Conservation (phyloP, 2,888 invertebrate species). For the Melitaea athalia region DNA sequence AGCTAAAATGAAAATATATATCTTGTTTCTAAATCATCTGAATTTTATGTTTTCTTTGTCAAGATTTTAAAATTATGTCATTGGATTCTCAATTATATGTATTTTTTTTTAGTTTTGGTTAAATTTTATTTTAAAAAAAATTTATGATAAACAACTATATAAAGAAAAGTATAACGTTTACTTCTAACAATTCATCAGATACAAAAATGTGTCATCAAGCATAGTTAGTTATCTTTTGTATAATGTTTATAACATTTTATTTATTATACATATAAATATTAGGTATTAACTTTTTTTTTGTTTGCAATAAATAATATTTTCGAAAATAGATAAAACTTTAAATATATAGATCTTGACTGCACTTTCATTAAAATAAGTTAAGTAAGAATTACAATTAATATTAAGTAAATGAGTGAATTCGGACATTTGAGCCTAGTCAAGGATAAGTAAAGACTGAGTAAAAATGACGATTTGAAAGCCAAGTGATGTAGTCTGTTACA, state of each 20-base stretch:
- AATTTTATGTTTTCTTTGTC: too few relatives aligned
- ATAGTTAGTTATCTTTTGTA: too few relatives aligned
- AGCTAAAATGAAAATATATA: too few relatives aligned
- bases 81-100: neutral
- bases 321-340: neutral
- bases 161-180: too few relatives aligned
- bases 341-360: conserved; percentile 4
- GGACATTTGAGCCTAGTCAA: conserved; percentile 51
- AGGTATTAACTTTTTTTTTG: neutral
- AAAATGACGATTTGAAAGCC: conserved; percentile 13
- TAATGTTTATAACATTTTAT: too few relatives aligned
- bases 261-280: neutral
- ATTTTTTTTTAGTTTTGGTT: too few relatives aligned
- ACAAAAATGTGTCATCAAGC: too few relatives aligned
- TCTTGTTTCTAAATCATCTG: too few relatives aligned
- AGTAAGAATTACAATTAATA: neutral
- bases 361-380: conserved; percentile 3
- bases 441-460: conserved; percentile 57
- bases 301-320: neutral
- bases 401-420: conserved; percentile 21
- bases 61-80: too few relatives aligned
- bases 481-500: conserved; percentile 6
- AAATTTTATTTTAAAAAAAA: too few relatives aligned
- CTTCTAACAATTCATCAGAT: too few relatives aligned
- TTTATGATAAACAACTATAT: too few relatives aligned